These are phyloP conservation scores for Cotesia glomerata DNA, from an alignment of 1,140 invertebrate genomes.

Conservation along the genomic window DNA sequence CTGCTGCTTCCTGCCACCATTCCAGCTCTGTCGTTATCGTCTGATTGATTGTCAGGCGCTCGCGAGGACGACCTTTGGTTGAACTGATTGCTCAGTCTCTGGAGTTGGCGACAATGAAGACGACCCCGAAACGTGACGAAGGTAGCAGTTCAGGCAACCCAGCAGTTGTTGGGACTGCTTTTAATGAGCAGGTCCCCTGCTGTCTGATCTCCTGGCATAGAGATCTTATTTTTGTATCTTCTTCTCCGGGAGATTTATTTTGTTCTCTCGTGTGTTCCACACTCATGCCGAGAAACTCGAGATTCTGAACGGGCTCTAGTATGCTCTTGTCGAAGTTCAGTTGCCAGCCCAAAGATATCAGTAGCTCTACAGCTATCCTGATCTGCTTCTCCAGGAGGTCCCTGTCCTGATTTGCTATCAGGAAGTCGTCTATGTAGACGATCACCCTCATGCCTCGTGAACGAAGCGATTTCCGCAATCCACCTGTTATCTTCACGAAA, in stretches of 20 bases:
- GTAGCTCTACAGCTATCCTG: slow-evolving; percentile 25
- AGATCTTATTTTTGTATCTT: background rate
- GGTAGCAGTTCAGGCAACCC: slow-evolving; percentile 29
- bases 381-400: slow-evolving; percentile 29
- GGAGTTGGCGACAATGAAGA: background rate
- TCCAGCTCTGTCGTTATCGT: background rate
- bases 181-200: background rate
- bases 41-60: background rate
- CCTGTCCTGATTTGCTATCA: slow-evolving; percentile 38
- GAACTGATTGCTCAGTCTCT: slow-evolving; percentile 4
- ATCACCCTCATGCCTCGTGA: slow-evolving; percentile 34
- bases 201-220: background rate
- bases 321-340: slow-evolving; percentile 45
- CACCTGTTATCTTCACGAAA: slow-evolving; percentile 46
- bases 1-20: slow-evolving; percentile 14
- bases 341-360: slow-evolving; percentile 40
- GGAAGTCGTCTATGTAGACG: slow-evolving; percentile 45
- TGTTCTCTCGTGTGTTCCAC: slow-evolving; percentile 40
- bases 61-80: background rate
- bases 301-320: slow-evolving; percentile 37
- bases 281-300: slow-evolving; percentile 46
- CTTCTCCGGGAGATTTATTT: background rate
- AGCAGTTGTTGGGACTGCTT: slow-evolving; percentile 19
- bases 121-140: slow-evolving; percentile 27
- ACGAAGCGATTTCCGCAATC: slow-evolving; percentile 45